Evolutionary conservation across 1,140 invertebrate genomes (phyloP), one percentile per base, ranked within the genome.

Genomic region (Drosophila novamexicana): DNA sequence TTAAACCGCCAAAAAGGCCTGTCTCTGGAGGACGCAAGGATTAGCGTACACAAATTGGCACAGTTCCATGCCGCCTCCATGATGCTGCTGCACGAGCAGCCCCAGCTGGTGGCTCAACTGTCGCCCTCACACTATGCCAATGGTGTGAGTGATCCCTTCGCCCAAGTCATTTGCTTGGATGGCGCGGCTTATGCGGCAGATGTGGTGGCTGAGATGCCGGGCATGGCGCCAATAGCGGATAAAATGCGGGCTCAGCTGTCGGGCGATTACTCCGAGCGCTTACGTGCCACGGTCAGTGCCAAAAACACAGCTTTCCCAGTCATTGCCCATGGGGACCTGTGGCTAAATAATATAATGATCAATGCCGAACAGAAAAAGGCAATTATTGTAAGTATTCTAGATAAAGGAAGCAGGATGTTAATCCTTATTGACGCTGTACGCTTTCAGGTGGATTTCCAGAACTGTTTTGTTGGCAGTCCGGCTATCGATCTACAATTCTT

Each of bases 301-400:
- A 61, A 70, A 6, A 76, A 77, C n/a, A 70, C 39, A 18, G 59
- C 0, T 9, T 66, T 81, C 65, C 93, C 93, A 42, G 94, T 95
- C 1, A 91, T 95, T 32, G 94, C 93, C 57, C 95, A 95, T 62
- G 95, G 95, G 12, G 95, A 96, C 83, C 92, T 93, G 5, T 95
- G 95, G 95, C 77, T 94, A 0, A 95, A 95, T 74, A 96, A 96
- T 76, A 94, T 95, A 79, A 79, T 96, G 58, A 95, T 95, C 76
- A 70, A 83, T 56, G 91, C 91, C 14, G 94, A 94, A 47, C 78
- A 75, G 64, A 84, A 85, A 0, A 93, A 93, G 9, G 93, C 93
- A 72, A 93, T 95, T 62, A 93, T 95, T 16, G 84, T 84, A 18
- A 78, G 84, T 76, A 18, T 16, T 12, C 9, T 4, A 7, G 39